These are phyloP conservation scores for Rhizoglyphus robini DNA, from an alignment of 1,140 invertebrate genomes.

Conservation along the genomic window DNA sequence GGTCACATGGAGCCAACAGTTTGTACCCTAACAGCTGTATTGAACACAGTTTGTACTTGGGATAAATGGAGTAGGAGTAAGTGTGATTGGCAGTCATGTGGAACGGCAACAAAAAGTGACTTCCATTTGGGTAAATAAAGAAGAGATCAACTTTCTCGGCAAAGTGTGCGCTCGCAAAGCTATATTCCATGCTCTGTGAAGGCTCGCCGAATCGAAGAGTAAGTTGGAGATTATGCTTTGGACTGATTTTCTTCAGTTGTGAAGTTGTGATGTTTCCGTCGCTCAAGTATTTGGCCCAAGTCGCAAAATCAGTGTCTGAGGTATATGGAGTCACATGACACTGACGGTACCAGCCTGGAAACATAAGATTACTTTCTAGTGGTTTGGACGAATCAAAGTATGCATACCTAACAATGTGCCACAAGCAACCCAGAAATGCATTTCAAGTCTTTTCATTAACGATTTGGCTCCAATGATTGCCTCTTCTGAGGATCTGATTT, in stretches of 20 bases:
- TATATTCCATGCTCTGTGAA: background rate
- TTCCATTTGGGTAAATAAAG: background rate
- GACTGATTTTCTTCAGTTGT: background rate
- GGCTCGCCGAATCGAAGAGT: conserved; percentile 3
- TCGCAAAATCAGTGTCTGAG: conserved; percentile 43
- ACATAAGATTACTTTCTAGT: background rate
- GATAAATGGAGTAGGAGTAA: background rate
- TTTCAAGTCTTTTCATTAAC: background rate
- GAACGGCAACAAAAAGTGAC: background rate
- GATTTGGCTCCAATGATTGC: background rate
- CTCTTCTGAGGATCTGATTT: background rate
- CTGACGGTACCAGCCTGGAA: conserved; percentile 39
- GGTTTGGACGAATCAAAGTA: background rate
- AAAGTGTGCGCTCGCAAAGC: background rate
- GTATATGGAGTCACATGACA: conserved; percentile 44
- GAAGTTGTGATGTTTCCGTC: background rate
- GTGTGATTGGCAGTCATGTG: background rate
- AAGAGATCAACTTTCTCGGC: conserved; percentile 2
- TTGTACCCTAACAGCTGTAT: background rate
- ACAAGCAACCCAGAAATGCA: background rate
- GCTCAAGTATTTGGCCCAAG: conserved; percentile 28
- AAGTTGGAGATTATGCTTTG: background rate
- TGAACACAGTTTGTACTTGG: background rate
- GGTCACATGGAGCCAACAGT: background rate
- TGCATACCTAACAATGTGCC: conserved; percentile 28